Base-by-base conservation (phyloP, 1,140 invertebrate genomes). In the Drosophila paulistorum region DNA sequence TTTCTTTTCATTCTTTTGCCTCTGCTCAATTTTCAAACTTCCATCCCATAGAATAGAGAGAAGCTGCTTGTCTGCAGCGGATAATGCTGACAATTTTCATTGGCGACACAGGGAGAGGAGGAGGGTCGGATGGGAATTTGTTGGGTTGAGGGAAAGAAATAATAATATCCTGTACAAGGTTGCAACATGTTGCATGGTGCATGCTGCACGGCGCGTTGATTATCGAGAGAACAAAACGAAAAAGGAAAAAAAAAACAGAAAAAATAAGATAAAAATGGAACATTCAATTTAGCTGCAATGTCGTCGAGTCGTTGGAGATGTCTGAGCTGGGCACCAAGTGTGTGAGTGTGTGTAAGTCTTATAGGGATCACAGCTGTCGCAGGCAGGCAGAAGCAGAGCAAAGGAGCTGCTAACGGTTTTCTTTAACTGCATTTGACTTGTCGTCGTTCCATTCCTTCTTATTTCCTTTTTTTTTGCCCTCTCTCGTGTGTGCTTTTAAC, bases 121-220 rank as follows among this genome's bases (percentile, higher is more conserved):
- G 3, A 5, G 37, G 11, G 37, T 30, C 6, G 5, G 30, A 30
- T 30, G 30, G 30, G 30, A 7, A 30, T 30, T 30, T 30, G 11
- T 4, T 39, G 37, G 37, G 3, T 51, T 20, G 45, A 5, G 17
- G 54, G 37, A 41, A 33, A 63, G 51, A 72, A 74, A 84, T 79
- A 89, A 84, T 89, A 81, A 81, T 76, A 84, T 89, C 85, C 74
- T 76, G 77, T 74, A 81, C 80, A 89, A 74, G 71, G 65, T 54
- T 68, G 84, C 84, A 84, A 71, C 84, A 89, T 89, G 81, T 89
- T 79, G 84, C 74, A 75, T 48, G 79, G 59, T 51, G 17, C 45
- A 51, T 23, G 13, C 17, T 20, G 45, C 45, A 51, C 20, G 62
- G 55, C 55, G 57, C 17, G 57, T 65, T 77, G 83, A 86, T 82